Conservation (phyloP, 2,113 vertebrate genomes). For the Odontesthes bonariensis region DNA sequence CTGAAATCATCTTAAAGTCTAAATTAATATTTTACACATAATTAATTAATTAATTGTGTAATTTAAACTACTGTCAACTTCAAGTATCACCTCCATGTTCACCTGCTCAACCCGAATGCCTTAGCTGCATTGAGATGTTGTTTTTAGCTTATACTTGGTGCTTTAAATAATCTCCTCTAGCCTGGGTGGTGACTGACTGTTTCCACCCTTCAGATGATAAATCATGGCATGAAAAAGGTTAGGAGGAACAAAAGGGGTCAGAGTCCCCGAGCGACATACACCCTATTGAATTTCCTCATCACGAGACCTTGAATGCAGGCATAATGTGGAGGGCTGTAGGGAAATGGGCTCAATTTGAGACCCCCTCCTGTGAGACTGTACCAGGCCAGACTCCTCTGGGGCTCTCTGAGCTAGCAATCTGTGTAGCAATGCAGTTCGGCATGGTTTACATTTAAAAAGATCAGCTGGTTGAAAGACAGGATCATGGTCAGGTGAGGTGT, state of each 20-base stretch:
- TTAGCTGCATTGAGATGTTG: conserved; percentile 39
- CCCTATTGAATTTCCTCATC: conserved; percentile 21
- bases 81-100: background rate
- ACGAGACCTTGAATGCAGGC: conserved; percentile 45
- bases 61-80: background rate
- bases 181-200: conserved; percentile 33
- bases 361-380: conserved; percentile 21
- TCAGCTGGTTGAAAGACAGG: background rate
- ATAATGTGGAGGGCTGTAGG: conserved; percentile 13
- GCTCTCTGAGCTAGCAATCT: conserved; percentile 42
- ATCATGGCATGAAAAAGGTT: conserved; percentile 53
- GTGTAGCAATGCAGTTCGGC: conserved; percentile 47
- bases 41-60: background rate
- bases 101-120: conserved; percentile 20
- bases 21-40: too few relatives aligned
- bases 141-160: conserved; percentile 52
- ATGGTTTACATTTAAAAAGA: conserved; percentile 13
- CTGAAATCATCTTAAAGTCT: conserved; percentile 9
- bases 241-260: conserved; percentile 29
- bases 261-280: conserved; percentile 3
- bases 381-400: background rate
- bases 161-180: conserved; percentile 58
- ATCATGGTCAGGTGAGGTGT: conserved; percentile 31
- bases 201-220: conserved; percentile 47
- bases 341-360: conserved; percentile 26